These are phyloP conservation scores for Siniperca undulata DNA, from an alignment of 2,797 vertebrate genomes.

Conservation along the genomic window DNA sequence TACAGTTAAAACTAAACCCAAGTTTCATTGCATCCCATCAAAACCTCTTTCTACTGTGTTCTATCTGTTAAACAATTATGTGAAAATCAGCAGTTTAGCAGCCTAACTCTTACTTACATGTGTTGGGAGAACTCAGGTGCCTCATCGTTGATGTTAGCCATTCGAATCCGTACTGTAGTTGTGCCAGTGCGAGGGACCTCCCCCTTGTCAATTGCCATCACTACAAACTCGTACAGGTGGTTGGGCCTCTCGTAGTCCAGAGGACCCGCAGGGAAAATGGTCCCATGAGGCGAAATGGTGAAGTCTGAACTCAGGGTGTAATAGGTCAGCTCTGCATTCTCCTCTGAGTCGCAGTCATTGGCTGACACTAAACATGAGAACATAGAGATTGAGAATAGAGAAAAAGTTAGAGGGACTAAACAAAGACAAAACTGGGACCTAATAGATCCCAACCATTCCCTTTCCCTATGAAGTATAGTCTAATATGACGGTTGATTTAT, in stretches of 20 bases:
- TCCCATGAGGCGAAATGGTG: constrained; percentile 89
- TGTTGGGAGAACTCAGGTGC: constrained; percentile 90
- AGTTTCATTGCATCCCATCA: neutral
- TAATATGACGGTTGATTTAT: neutral
- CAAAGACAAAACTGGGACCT: neutral
- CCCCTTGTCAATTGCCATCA: constrained; percentile 92
- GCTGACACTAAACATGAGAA: constrained; percentile 85
- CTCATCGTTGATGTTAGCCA: constrained; percentile 93
- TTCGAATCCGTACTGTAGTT: constrained; percentile 89
- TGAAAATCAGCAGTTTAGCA: neutral
- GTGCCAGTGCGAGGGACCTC: constrained; percentile 89
- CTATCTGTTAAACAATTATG: neutral
- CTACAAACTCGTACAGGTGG: constrained; percentile 92
- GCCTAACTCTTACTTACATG: constrained; percentile 79
- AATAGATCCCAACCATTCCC: neutral
- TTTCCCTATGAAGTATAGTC: neutral
- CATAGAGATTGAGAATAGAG: neutral
- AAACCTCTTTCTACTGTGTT: neutral
- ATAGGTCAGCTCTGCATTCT: constrained; percentile 89
- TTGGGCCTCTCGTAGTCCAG: constrained; percentile 90
- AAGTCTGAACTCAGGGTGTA: constrained; percentile 91
- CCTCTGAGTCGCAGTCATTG: constrained; percentile 90
- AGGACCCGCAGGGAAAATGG: constrained; percentile 86
- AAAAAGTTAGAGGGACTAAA: neutral
- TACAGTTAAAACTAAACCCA: neutral